Percentiles rank a stretch among this genome's conserved stretches.
These are phyloP conservation scores for Thunnus maccoyii DNA, from an alignment of 2,113 vertebrate genomes.

Conservation along the genomic window DNA sequence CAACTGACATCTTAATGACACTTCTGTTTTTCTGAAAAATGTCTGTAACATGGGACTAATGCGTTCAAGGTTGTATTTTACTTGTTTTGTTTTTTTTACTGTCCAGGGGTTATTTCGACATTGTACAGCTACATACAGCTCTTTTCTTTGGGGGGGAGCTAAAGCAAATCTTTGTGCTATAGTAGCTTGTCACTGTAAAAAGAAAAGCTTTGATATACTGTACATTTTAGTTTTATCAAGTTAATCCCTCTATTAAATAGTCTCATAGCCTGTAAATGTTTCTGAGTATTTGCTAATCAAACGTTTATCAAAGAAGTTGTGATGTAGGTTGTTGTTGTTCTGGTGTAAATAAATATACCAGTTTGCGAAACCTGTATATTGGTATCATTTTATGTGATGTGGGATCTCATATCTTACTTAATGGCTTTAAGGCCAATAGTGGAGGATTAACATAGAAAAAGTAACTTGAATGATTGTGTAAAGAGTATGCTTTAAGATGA, in stretches of 20 bases:
- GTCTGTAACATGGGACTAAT: no score
- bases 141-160: not conserved
- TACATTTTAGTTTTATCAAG: constrained; percentile 36
- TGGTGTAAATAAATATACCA: constrained; percentile 71
- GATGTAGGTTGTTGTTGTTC: constrained; percentile 62
- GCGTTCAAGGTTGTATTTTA: not conserved
- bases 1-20: constrained; percentile 32
- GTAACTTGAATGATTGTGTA: not conserved
- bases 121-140: constrained; percentile 28
- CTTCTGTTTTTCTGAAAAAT: no score
- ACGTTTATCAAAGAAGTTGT: constrained; percentile 48
- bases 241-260: constrained; percentile 23
- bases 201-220: constrained; percentile 12
- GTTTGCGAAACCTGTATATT: constrained; percentile 11
- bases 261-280: constrained; percentile 52
- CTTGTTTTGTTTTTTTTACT: not conserved
- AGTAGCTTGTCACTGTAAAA: constrained; percentile 32
- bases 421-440: not conserved
- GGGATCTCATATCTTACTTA: not conserved
- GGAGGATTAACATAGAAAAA: not conserved
- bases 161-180: constrained; percentile 3
- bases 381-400: not conserved
- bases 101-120: not conserved
- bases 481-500: not conserved
- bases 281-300: constrained; percentile 41